Evolutionary conservation across 2,797 vertebrate species (phyloP).

Genomic region (Aulostomus chinensis): DNA sequence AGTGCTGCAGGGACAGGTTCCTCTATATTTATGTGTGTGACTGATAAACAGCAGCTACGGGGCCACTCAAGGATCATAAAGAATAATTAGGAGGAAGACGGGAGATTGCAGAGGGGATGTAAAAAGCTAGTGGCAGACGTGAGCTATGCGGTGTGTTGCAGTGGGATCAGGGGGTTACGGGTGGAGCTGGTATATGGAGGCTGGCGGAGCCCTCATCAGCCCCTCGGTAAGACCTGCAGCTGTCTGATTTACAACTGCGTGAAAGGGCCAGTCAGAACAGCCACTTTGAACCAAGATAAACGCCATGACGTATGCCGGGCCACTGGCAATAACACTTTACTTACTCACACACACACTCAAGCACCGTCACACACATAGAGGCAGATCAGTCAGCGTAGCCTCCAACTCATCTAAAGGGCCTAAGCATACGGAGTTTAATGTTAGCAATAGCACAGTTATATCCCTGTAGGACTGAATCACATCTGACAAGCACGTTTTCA

Average conservation of each 20-base stretch:
- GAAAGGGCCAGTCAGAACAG: conserved; percentile 53
- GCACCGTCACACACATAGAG: conserved; percentile 15
- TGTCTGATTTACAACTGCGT: conserved; percentile 62
- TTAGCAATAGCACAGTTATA: conserved; percentile 3
- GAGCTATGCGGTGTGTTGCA: conserved; percentile 42
- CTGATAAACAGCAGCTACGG: conserved; percentile 21
- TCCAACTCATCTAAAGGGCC: conserved; percentile 8
- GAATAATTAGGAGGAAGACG: conserved; percentile 45
- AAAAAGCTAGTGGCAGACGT: conserved; percentile 42
- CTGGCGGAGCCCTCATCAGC: conserved; percentile 28
- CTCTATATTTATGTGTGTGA: conserved; percentile 11
- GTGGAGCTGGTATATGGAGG: background rate
- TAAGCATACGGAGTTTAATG: conserved; percentile 44
- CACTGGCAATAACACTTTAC: conserved; percentile 40
- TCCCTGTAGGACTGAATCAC: conserved; percentile 5
- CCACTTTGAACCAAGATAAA: conserved; percentile 62
- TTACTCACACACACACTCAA: conserved; percentile 37
- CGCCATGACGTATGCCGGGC: conserved; percentile 44
- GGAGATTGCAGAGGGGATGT: conserved; percentile 24
- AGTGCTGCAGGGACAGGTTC: background rate
- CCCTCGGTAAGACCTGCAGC: conserved; percentile 42
- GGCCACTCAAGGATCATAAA: conserved; percentile 43
- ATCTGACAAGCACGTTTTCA: background rate
- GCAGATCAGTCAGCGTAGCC: conserved; percentile 26
- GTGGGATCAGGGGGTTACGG: background rate